A percentile compares a stretch with the other conserved stretches of the same genome.
Conservation (phyloP, 2,797 vertebrate species). For the Cossypha heuglini region DNA sequence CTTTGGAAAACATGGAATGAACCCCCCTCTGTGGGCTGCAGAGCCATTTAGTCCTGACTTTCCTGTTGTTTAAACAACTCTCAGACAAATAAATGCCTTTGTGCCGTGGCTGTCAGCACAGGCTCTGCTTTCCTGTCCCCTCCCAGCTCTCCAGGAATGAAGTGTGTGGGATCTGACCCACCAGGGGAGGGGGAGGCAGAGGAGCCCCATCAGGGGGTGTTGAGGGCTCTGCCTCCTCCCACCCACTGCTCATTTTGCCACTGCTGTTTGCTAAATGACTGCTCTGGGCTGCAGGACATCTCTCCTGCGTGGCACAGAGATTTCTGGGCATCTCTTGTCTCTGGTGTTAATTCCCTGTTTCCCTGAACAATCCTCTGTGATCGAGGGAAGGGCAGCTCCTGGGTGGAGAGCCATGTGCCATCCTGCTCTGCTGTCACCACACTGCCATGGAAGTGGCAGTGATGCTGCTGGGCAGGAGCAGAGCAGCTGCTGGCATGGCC, state of each 20-base stretch:
- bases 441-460: accelerated
- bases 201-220: accelerated
- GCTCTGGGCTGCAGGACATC: background rate
- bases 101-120: background rate
- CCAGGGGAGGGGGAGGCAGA: background rate
- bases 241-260: background rate
- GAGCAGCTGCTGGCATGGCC: background rate
- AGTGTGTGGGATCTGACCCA: background rate
- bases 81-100: background rate
- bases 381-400: background rate
- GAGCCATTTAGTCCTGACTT: background rate
- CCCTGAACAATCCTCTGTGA: background rate
- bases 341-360: background rate
- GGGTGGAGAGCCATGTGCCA: accelerated
- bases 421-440: background rate
- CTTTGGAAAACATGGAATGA: background rate
- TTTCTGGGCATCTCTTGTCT: background rate
- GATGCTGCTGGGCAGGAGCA: background rate
- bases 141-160: background rate
- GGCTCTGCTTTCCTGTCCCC: background rate
- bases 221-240: background rate
- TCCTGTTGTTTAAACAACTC: background rate
- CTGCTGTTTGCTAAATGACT: background rate
- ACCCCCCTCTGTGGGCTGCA: background rate
- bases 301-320: background rate